A percentile compares a stretch with the other conserved stretches of the same genome.
These are phyloP conservation scores for Ericerus pela DNA, from an alignment of 1,140 invertebrate genomes.

Conservation along the genomic window DNA sequence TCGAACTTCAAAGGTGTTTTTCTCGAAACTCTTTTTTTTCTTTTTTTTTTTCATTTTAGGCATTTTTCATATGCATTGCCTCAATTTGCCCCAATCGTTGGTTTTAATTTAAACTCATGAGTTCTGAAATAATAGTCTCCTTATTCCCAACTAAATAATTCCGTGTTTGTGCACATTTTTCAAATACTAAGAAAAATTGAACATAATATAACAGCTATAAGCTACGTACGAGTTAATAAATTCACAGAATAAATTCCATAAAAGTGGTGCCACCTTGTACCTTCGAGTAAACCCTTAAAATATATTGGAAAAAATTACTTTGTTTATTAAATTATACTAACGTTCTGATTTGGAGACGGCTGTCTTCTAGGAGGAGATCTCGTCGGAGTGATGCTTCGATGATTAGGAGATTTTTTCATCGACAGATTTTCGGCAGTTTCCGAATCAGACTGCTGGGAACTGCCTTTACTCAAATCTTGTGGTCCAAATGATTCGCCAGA, in stretches of 20 bases:
- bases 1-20: too few relatives aligned
- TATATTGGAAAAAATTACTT: too few relatives aligned
- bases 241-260: not conserved
- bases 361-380: not conserved
- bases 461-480: constrained; percentile 39
- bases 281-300: too few relatives aligned
- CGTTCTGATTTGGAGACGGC: constrained; percentile 1
- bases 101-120: too few relatives aligned
- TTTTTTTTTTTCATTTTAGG: too few relatives aligned
- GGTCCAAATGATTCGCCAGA: constrained; percentile 54
- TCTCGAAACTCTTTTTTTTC: too few relatives aligned
- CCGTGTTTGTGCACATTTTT: too few relatives aligned
- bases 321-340: not conserved
- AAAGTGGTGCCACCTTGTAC: not conserved
- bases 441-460: constrained; percentile 26
- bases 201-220: not conserved
- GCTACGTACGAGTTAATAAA: not conserved
- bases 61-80: too few relatives aligned
- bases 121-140: too few relatives aligned
- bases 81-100: too few relatives aligned
- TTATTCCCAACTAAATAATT: too few relatives aligned
- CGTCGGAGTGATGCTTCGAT: constrained; percentile 6
- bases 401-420: constrained; percentile 23
- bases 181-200: not conserved
- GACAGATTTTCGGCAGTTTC: constrained; percentile 29